These are phyloP conservation scores for Pocillopora grandis DNA, from an alignment of 92 coral and sea anemone species.

Conservation along the genomic window DNA sequence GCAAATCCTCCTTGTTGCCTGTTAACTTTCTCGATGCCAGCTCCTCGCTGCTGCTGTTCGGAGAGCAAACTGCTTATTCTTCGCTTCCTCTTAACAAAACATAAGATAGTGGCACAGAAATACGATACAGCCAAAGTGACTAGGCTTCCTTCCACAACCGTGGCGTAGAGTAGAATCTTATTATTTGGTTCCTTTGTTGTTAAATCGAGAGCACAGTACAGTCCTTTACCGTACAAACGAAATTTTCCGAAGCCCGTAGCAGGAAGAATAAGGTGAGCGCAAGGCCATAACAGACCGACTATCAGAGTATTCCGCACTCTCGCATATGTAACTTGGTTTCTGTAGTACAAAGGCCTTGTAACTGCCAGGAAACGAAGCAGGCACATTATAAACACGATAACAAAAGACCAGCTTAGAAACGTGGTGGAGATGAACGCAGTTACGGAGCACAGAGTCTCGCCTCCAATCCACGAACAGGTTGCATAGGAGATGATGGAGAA, in stretches of 20 bases:
- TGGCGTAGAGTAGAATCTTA: constrained; percentile 64
- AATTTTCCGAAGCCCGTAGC: constrained; percentile 73
- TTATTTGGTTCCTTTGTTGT: constrained; percentile 51
- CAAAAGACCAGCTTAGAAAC: constrained; percentile 84
- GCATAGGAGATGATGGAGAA: constrained; percentile 65
- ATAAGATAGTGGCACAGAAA: constrained; percentile 56
- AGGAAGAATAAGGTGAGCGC: constrained; percentile 70
- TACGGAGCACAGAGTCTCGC: constrained; percentile 60
- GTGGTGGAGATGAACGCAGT: constrained; percentile 78
- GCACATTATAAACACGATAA: constrained; percentile 72
- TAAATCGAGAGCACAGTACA: constrained; percentile 78
- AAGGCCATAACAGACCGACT: constrained; percentile 67
- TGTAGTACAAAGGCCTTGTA: constrained; percentile 77
- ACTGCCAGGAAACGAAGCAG: constrained; percentile 81
- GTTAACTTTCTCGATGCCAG: constrained; percentile 51
- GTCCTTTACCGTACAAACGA: constrained; percentile 66
- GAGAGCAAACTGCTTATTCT: constrained; percentile 56
- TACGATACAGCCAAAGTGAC: constrained; percentile 63
- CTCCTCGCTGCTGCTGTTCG: constrained; percentile 65
- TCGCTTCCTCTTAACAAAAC: constrained; percentile 58
- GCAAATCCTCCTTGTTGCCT: constrained; percentile 81
- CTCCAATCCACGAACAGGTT: constrained; percentile 80
- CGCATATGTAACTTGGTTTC: constrained; percentile 64
- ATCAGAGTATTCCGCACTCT: constrained; percentile 59
- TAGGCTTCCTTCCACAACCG: constrained; percentile 73